Conservation (phyloP, 2,797 vertebrate genomes). For the Halcyon chelicuti region DNA sequence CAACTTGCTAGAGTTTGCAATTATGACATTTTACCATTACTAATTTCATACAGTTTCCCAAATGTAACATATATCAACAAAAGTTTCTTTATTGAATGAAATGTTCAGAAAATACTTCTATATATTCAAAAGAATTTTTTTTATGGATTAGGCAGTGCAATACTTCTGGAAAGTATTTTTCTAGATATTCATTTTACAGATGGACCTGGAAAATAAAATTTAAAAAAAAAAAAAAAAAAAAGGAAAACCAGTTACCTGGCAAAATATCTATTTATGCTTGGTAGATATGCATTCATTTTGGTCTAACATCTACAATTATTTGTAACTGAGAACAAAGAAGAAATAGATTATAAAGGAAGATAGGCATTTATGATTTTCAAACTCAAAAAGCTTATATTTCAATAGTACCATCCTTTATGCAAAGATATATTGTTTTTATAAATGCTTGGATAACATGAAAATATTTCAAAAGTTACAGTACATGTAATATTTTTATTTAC, state of each 20-base stretch:
- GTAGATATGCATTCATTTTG: not conserved
- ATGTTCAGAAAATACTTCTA: not conserved
- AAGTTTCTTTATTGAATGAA: not conserved
- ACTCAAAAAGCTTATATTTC: not conserved
- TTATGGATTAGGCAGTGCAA: not conserved
- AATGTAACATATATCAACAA: not conserved
- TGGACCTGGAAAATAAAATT: rapidly evolving
- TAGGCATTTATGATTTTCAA: not conserved
- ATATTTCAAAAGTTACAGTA: not conserved
- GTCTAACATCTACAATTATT: not conserved
- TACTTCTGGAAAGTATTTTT: not conserved
- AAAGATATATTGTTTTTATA: not conserved
- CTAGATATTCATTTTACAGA: not conserved
- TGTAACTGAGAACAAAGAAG: not conserved
- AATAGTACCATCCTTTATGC: not conserved
- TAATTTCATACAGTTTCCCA: not conserved
- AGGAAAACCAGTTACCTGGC: not conserved
- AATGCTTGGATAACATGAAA: not conserved
- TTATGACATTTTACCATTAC: not conserved
- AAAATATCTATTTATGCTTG: not conserved
- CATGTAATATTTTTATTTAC: not conserved
- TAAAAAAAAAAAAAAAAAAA: rapidly evolving
- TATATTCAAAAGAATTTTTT: not conserved
- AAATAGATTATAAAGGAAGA: not conserved
- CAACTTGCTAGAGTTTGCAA: not conserved